A percentile compares a stretch with the other conserved stretches of the same genome.
Evolutionary conservation across 2,888 invertebrate species (phyloP).

Genomic region (Tanypteryx hageni): DNA sequence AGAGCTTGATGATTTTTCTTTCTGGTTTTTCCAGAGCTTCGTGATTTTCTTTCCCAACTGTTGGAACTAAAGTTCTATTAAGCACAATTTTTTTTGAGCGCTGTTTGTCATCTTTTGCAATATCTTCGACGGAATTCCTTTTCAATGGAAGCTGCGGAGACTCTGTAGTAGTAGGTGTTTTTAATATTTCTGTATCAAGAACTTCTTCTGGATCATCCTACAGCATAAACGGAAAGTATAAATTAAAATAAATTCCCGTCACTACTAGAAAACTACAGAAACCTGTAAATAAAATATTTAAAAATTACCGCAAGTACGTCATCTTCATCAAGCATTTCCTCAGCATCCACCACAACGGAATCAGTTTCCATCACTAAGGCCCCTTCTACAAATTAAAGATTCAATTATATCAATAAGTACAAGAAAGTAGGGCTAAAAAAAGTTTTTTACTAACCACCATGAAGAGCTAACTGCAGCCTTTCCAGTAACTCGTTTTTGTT

Average conservation of each 20-base stretch:
- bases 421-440: not conserved
- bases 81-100: slow-evolving; percentile 81
- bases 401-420: not conserved
- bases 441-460: slow-evolving; percentile 73
- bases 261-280: not conserved
- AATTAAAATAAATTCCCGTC: slow-evolving; percentile 36
- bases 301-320: slow-evolving; percentile 77
- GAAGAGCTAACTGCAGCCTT: slow-evolving; percentile 82
- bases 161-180: slow-evolving; percentile 65
- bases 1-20: slow-evolving; percentile 79
- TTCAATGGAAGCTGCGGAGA: slow-evolving; percentile 70
- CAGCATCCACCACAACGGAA: slow-evolving; percentile 75
- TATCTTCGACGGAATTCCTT: slow-evolving; percentile 68
- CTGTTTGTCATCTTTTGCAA: slow-evolving; percentile 71
- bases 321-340: slow-evolving; percentile 77
- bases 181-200: slow-evolving; percentile 66
- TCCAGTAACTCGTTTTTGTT: slow-evolving; percentile 90
- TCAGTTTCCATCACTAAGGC: slow-evolving; percentile 67
- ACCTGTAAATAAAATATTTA: not conserved
- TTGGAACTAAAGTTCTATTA: slow-evolving; percentile 75
- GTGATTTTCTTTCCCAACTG: slow-evolving; percentile 64
- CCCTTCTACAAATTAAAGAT: not conserved
- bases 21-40: slow-evolving; percentile 63
- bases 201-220: slow-evolving; percentile 68
- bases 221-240: slow-evolving; percentile 66